These are phyloP conservation scores for Hecatera dysodea DNA, from an alignment of 2,888 invertebrate species.

Conservation along the genomic window DNA sequence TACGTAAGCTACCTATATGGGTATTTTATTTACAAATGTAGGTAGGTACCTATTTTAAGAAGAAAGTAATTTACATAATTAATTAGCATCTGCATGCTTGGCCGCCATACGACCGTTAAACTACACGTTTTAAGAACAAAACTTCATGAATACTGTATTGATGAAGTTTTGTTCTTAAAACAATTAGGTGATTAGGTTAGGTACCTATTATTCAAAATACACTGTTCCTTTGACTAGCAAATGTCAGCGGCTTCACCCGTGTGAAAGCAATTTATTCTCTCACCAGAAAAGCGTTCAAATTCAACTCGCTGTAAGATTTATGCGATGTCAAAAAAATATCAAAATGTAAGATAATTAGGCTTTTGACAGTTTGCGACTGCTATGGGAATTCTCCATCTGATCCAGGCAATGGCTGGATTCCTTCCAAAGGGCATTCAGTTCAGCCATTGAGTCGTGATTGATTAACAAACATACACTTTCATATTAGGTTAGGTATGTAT, in stretches of 20 bases:
- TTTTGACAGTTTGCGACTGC: too few species aligned
- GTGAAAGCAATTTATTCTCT: neutral
- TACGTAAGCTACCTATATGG: neutral
- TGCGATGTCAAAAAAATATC: neutral
- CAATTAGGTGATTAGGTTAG: too few species aligned
- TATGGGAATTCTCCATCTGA: neutral
- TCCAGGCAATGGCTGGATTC: too few species aligned
- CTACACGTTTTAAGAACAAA: conserved; percentile 4
- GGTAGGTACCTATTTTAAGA: conserved; percentile 1
- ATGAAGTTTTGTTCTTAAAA: too few species aligned
- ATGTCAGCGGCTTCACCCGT: too few species aligned
- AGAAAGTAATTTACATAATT: conserved; percentile 11
- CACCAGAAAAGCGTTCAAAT: neutral
- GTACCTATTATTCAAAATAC: too few species aligned
- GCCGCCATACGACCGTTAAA: neutral
- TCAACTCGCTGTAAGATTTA: too few species aligned
- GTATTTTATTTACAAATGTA: conserved; percentile 6
- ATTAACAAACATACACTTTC: neutral
- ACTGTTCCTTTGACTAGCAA: neutral
- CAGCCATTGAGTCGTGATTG: neutral
- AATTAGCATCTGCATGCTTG: conserved; percentile 14
- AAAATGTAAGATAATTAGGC: too few species aligned
- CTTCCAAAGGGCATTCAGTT: neutral
- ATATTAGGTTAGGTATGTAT: too few species aligned
- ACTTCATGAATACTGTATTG: neutral